Conservation (phyloP, 2,113 vertebrate genomes). For the Fulmarus glacialis region DNA sequence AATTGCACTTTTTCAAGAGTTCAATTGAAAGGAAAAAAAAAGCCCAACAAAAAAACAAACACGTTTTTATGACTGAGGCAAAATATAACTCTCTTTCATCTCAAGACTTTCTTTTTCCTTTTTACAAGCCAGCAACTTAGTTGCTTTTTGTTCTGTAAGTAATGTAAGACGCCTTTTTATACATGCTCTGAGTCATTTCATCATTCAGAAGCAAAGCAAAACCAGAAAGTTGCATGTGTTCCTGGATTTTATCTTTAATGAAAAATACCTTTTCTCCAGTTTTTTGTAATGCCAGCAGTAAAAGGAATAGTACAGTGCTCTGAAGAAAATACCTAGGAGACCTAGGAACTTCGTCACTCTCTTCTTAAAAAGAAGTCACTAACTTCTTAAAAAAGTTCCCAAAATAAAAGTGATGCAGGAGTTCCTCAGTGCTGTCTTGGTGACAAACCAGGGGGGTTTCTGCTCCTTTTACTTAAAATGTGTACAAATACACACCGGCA, state of each 20-base stretch:
- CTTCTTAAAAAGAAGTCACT: neutral
- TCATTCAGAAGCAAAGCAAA: slow-evolving; percentile 55
- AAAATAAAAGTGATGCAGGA: neutral
- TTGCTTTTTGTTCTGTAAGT: slow-evolving; percentile 54
- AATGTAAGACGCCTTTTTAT: slow-evolving; percentile 4
- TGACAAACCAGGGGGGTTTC: neutral
- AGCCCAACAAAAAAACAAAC: neutral
- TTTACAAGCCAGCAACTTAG: neutral
- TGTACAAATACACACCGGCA: neutral
- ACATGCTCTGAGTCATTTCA: slow-evolving; percentile 31
- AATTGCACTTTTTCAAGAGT: slow-evolving; percentile 25
- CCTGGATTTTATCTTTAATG: slow-evolving; percentile 40
- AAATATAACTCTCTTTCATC: neutral
- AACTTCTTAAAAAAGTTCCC: neutral
- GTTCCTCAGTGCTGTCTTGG: neutral
- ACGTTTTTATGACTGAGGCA: neutral
- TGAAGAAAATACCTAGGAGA: neutral
- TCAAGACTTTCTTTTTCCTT: neutral
- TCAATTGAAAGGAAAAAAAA: neutral
- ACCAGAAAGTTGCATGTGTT: slow-evolving; percentile 6
- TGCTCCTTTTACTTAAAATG: neutral
- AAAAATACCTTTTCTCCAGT: neutral
- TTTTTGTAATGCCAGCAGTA: neutral
- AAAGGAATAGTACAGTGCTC: neutral
- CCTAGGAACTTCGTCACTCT: neutral